These are phyloP conservation scores for Aethes cnicana DNA, from an alignment of 2,888 invertebrate genomes.

Conservation along the genomic window DNA sequence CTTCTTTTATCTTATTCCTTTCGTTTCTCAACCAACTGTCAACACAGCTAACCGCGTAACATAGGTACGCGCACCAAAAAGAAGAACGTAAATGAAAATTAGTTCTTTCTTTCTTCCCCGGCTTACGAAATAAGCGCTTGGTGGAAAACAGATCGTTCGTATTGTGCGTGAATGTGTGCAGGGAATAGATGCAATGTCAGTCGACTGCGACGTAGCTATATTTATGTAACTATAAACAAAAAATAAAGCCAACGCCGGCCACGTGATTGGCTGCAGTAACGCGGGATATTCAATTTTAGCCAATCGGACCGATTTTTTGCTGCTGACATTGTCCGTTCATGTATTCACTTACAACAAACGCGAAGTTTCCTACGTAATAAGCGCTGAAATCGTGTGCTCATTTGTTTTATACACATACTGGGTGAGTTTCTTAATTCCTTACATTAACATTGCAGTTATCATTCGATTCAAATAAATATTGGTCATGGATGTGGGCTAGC, in stretches of 20 bases:
- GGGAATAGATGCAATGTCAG: slow-evolving; percentile 52
- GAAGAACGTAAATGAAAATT: slow-evolving; percentile 29
- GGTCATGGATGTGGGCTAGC: slow-evolving; percentile 15
- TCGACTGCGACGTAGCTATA: slow-evolving; percentile 61
- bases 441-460: slow-evolving; percentile 38
- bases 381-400: slow-evolving; percentile 81
- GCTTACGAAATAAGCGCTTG: slow-evolving; percentile 36
- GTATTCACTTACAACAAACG: slow-evolving; percentile 67
- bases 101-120: slow-evolving; percentile 33
- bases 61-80: slow-evolving; percentile 17
- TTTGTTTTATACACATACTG: slow-evolving; percentile 66
- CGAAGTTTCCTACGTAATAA: slow-evolving; percentile 80
- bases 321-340: slow-evolving; percentile 62
- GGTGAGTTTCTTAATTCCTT: slow-evolving; percentile 69
- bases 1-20: slow-evolving; percentile 30
- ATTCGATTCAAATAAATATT: slow-evolving; percentile 35
- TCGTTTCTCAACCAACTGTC: slow-evolving; percentile 28
- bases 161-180: slow-evolving; percentile 59
- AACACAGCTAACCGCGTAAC: slow-evolving; percentile 19
- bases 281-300: slow-evolving; percentile 73
- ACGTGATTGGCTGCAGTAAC: slow-evolving; percentile 61
- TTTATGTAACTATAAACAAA: slow-evolving; percentile 72
- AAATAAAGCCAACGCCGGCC: slow-evolving; percentile 70
- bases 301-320: slow-evolving; percentile 62
- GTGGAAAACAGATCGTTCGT: slow-evolving; percentile 52